Evolutionary conservation across 2,888 invertebrate species (phyloP).

Genomic region (Nycteola revayana): DNA sequence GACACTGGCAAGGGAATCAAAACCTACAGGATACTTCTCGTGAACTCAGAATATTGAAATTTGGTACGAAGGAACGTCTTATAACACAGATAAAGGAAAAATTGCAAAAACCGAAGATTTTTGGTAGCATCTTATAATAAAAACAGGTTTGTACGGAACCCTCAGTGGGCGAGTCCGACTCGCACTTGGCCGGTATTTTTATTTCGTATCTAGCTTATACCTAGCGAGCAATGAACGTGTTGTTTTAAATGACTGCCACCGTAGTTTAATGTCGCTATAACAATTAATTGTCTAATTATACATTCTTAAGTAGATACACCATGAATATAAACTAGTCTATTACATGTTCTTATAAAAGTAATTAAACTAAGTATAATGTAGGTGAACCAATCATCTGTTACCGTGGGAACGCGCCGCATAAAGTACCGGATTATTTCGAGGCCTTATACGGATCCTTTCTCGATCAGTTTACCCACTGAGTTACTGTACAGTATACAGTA

Average conservation of each 20-base stretch:
- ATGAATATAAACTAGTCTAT: too few relatives aligned
- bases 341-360: conserved; percentile 36
- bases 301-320: too few relatives aligned
- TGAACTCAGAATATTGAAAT: too few relatives aligned
- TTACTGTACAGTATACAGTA: conserved; percentile 19
- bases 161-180: too few relatives aligned
- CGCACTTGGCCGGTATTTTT: too few relatives aligned
- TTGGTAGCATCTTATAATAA: too few relatives aligned
- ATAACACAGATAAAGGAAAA: too few relatives aligned
- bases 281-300: conserved; percentile 18
- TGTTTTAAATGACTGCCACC: conserved; percentile 16
- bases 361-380: conserved; percentile 28
- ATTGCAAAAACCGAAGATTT: too few relatives aligned
- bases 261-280: conserved; percentile 1
- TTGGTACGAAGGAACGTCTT: too few relatives aligned
- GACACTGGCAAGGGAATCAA: too few relatives aligned
- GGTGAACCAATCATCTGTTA: conserved; percentile 42
- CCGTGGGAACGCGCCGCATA: conserved; percentile 50
- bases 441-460: conserved; percentile 41
- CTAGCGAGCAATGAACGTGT: conserved; percentile 10
- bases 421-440: conserved; percentile 36
- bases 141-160: too few relatives aligned
- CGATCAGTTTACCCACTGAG: conserved; percentile 35
- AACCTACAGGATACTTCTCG: conserved; percentile 17
- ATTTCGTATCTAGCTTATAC: too few relatives aligned